These are phyloP conservation scores for Plebejus anna DNA, from an alignment of 2,888 invertebrate genomes.

Conservation along the genomic window DNA sequence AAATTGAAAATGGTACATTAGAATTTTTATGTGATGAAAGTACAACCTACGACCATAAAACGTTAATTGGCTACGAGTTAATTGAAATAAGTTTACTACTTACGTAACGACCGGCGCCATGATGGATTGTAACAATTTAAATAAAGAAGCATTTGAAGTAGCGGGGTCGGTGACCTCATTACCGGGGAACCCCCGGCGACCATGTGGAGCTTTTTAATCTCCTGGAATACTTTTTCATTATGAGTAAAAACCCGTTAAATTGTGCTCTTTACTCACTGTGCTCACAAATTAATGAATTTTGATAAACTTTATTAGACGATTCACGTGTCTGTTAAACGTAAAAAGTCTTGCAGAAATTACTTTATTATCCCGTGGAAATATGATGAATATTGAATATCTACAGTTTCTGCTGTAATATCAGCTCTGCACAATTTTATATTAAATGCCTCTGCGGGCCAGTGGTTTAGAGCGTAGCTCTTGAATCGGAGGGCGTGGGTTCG, in stretches of 20 bases:
- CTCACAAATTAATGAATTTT: too few species aligned
- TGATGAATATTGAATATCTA: too few species aligned
- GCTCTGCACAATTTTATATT: too few species aligned
- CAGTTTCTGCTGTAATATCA: too few species aligned
- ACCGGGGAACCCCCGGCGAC: constrained; percentile 6
- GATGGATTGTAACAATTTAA: constrained; percentile 30
- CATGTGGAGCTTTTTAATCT: constrained; percentile 13
- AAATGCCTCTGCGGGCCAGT: too few species aligned
- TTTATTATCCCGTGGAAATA: too few species aligned
- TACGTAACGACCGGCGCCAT: constrained; percentile 7
- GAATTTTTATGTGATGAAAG: background rate
- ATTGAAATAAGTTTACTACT: constrained; percentile 4
- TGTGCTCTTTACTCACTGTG: background rate
- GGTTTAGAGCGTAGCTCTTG: too few species aligned
- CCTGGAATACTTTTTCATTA: background rate
- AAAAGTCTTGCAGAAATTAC: too few species aligned
- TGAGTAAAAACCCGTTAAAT: background rate
- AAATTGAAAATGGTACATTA: background rate
- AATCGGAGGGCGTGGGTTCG: too few species aligned
- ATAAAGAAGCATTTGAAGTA: constrained; percentile 23
- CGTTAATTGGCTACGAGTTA: constrained; percentile 14
- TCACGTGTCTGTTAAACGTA: too few species aligned
- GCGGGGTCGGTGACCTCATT: constrained; percentile 21
- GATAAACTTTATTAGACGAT: too few species aligned
- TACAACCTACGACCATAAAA: background rate